These are phyloP conservation scores for Octonoba sinensis DNA, from an alignment of 2,888 invertebrate species.

Conservation along the genomic window DNA sequence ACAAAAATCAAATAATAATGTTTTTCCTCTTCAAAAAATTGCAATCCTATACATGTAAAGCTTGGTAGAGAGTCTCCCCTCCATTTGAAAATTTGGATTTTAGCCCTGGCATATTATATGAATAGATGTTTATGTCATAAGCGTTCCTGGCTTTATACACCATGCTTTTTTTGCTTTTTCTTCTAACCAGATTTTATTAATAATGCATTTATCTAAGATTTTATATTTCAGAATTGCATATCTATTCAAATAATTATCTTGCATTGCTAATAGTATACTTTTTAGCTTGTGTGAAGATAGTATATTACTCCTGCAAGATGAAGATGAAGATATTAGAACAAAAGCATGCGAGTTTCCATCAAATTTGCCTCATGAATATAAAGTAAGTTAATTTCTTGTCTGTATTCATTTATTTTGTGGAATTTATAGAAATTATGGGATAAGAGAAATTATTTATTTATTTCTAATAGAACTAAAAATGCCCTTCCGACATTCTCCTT, in stretches of 20 bases:
- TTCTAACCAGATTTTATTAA: not conserved
- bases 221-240: too few species aligned
- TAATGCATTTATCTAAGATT: not conserved
- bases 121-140: not conserved
- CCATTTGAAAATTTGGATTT: too few species aligned
- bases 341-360: slow-evolving; percentile 50
- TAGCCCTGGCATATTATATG: too few species aligned
- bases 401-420: not conserved
- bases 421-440: too few species aligned
- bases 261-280: not conserved
- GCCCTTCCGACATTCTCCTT: too few species aligned
- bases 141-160: too few species aligned
- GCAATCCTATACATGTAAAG: too few species aligned
- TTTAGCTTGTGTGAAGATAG: slow-evolving; percentile 49
- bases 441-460: too few species aligned
- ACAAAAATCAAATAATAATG: too few species aligned
- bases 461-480: too few species aligned
- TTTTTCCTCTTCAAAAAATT: too few species aligned
- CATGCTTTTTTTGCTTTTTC: not conserved
- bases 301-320: slow-evolving; percentile 52
- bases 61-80: too few species aligned
- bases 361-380: slow-evolving; percentile 24
- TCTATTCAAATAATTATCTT: not conserved
- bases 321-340: slow-evolving; percentile 59
- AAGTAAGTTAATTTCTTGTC: slow-evolving; percentile 14